Evolutionary conservation across 2,888 invertebrate genomes (phyloP).

Genomic region (Physocephala rufipes): DNA sequence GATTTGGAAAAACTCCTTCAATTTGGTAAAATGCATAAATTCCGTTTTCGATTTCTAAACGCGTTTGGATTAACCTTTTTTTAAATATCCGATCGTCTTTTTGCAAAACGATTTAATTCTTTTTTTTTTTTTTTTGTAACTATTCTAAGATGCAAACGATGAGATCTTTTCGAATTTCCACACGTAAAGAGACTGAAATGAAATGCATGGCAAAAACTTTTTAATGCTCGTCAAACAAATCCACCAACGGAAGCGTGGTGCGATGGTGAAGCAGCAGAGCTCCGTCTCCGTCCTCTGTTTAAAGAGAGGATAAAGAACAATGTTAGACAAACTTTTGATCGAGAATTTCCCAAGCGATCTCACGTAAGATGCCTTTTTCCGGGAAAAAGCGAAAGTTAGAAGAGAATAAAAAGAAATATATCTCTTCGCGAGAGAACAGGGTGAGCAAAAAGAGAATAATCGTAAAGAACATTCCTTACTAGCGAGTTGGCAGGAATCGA

Average conservation of each 20-base stretch:
- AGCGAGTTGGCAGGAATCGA: too few species aligned
- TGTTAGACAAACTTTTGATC: background rate
- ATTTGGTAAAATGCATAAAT: too few species aligned
- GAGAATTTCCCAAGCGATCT: background rate
- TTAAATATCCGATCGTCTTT: background rate
- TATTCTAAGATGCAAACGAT: constrained; percentile 9
- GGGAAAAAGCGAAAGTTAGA: background rate
- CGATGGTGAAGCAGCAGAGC: too few species aligned
- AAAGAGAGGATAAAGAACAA: background rate
- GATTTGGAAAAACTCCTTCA: too few species aligned
- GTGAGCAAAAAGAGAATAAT: too few species aligned
- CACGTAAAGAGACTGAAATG: constrained; percentile 26
- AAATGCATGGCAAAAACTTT: background rate
- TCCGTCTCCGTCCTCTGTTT: too few species aligned
- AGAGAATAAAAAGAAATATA: too few species aligned
- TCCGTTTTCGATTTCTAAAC: background rate
- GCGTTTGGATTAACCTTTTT: background rate
- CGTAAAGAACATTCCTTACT: too few species aligned
- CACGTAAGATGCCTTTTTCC: background rate
- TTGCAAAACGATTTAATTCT: background rate
- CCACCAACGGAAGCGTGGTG: too few species aligned
- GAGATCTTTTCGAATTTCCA: constrained; percentile 31
- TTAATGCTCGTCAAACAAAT: constrained; percentile 7
- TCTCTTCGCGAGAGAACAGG: too few species aligned
- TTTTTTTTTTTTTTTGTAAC: constrained; percentile 1